These are phyloP conservation scores for Lithophane ornitopus DNA, from an alignment of 2,888 invertebrate genomes.

Conservation along the genomic window DNA sequence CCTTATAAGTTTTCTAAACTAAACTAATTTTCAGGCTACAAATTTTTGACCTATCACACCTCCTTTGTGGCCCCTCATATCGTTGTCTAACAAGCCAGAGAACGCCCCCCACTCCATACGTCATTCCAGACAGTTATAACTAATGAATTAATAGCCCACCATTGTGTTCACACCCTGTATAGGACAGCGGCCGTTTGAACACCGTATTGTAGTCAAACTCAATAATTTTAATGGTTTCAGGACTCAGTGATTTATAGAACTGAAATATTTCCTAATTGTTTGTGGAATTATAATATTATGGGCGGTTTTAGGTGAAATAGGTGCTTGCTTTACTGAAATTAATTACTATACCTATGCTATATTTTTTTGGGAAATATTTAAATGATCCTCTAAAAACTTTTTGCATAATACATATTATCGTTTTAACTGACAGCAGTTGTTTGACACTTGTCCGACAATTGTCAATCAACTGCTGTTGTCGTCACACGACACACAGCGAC, in stretches of 20 bases:
- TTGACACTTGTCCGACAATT: too few relatives aligned
- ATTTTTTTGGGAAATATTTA: background rate
- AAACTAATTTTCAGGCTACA: background rate
- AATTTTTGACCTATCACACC: background rate
- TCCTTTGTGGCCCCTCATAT: background rate
- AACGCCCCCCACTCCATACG: conserved; percentile 23
- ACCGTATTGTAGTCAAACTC: conserved; percentile 54
- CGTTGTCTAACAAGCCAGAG: background rate
- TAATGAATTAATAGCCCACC: conserved; percentile 53
- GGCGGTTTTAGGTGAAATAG: background rate
- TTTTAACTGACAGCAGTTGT: too few relatives aligned
- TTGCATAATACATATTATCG: too few relatives aligned
- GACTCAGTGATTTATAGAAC: conserved; percentile 46
- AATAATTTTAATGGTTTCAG: conserved; percentile 60
- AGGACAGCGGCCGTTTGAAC: conserved; percentile 41
- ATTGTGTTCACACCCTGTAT: conserved; percentile 53
- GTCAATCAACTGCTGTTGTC: too few relatives aligned
- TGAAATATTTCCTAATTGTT: conserved; percentile 57
- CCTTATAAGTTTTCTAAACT: background rate
- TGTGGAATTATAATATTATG: conserved; percentile 30
- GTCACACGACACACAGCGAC: too few relatives aligned
- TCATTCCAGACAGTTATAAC: conserved; percentile 42
- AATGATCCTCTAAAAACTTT: background rate
- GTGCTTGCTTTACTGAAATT: background rate
- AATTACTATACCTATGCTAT: background rate